These are phyloP conservation scores for Volucella inanis DNA, from an alignment of 2,888 invertebrate genomes.

Conservation along the genomic window DNA sequence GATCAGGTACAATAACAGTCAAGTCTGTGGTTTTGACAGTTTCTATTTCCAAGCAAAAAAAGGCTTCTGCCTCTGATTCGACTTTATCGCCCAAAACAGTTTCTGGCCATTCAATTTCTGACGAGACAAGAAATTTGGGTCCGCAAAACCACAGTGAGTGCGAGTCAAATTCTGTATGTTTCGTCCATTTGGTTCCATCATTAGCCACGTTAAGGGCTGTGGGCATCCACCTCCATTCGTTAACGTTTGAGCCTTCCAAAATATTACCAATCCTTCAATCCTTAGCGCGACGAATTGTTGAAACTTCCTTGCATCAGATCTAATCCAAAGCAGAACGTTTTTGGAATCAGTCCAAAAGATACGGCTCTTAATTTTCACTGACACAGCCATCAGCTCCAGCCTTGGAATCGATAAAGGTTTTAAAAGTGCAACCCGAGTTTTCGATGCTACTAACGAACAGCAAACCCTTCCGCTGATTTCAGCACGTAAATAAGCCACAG, in stretches of 20 bases:
- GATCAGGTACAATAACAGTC: too few relatives aligned
- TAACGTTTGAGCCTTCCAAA: slow-evolving; percentile 34
- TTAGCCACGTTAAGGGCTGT: slow-evolving; percentile 44
- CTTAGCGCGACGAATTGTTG: slow-evolving; percentile 50
- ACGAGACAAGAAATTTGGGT: too few relatives aligned
- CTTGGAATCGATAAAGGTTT: slow-evolving; percentile 20
- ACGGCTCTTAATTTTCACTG: too few relatives aligned
- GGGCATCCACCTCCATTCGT: slow-evolving; percentile 52
- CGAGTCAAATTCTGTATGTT: background rate
- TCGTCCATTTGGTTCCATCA: slow-evolving; percentile 51
- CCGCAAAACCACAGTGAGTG: too few relatives aligned
- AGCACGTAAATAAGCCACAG: slow-evolving; percentile 18
- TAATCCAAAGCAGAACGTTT: slow-evolving; percentile 10
- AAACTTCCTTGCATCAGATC: slow-evolving; percentile 47
- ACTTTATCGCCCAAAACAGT: too few relatives aligned
- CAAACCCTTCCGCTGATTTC: background rate
- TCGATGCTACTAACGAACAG: slow-evolving; percentile 10
- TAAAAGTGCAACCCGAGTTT: slow-evolving; percentile 33
- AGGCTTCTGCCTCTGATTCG: too few relatives aligned
- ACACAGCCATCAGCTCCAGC: slow-evolving; percentile 36
- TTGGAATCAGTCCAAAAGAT: too few relatives aligned
- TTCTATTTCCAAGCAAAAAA: too few relatives aligned
- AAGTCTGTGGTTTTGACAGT: too few relatives aligned
- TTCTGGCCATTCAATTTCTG: too few relatives aligned
- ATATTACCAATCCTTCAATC: slow-evolving; percentile 59